phyloP scores from a whole-genome alignment of 2,113 vertebrate species.

The Macaca fascicularis region T2T-MFA8v1.1 NC_088389.1:40524501-40525000 shows the following conservation, averaged over 20 bases:
- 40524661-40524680: not conserved
- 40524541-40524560: not conserved
- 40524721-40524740: not conserved
- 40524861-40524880: not conserved
- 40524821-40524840: not conserved
- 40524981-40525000: not conserved
- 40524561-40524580: not conserved
- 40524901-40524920: not conserved
- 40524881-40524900: not conserved
- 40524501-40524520: not conserved
- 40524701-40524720: not conserved
- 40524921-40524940: not conserved
- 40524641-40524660: not conserved
- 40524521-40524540: not conserved
- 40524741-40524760: fast-evolving
- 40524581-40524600: not conserved
- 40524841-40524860: not conserved
- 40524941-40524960: not conserved
- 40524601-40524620: not conserved
- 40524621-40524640: not conserved
- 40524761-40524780: not conserved
- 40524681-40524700: not conserved
- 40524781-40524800: not conserved
- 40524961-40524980: not conserved
- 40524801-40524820: too few species aligned